Evolutionary conservation across 23 tunicate genomes (phyloP).

Genomic region (Aplidium turbinatum): DNA sequence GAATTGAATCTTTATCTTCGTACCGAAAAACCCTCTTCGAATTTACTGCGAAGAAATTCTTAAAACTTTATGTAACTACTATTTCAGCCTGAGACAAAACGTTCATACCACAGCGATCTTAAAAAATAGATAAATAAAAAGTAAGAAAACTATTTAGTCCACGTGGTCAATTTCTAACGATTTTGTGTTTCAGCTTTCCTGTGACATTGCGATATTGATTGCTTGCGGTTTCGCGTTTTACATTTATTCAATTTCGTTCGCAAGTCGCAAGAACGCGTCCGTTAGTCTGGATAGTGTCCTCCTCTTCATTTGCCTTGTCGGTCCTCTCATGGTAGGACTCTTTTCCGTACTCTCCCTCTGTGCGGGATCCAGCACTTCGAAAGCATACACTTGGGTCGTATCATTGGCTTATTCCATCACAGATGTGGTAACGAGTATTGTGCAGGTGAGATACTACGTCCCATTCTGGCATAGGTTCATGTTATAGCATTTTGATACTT

Average conservation of each 20-base stretch:
- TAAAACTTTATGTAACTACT: no score
- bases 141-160: no score
- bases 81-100: no score
- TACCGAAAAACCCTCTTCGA: no score
- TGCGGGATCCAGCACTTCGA: slow-evolving; percentile 24
- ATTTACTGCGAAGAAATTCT: no score
- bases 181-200: slow-evolving; percentile 3
- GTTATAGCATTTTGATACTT: no score
- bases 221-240: slow-evolving; percentile 11
- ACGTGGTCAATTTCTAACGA: no score
- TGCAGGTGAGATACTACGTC: slow-evolving; percentile 10
- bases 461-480: no score
- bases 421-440: slow-evolving; percentile 20
- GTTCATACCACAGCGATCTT: no score
- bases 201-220: not conserved
- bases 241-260: slow-evolving; percentile 5
- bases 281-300: slow-evolving; percentile 56
- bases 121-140: no score
- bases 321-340: slow-evolving; percentile 37
- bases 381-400: slow-evolving; percentile 17
- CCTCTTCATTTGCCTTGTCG: slow-evolving; percentile 43
- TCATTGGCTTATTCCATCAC: slow-evolving; percentile 1
- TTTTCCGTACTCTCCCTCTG: slow-evolving; percentile 41
- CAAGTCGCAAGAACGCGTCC: not conserved
- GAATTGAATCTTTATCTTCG: no score